Conservation (phyloP, 2,797 vertebrate genomes). For the Simalia tracyae region DNA sequence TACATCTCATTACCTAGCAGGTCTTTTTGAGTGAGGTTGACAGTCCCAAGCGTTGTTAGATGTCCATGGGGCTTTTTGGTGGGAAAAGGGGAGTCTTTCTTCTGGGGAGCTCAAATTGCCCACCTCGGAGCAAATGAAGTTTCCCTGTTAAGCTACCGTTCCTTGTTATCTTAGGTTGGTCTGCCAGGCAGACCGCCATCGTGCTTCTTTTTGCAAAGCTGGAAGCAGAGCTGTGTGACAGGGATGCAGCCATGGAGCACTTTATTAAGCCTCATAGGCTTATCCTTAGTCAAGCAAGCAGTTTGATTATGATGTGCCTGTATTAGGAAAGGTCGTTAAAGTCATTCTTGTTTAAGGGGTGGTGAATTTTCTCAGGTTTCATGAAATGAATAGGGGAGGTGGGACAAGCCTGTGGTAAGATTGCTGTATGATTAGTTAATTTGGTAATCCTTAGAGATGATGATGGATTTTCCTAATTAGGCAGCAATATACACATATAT, state of each 20-base stretch:
- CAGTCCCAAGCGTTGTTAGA: constrained; percentile 27
- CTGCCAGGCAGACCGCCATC: constrained; percentile 9
- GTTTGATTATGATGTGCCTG: background rate
- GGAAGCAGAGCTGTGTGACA: background rate
- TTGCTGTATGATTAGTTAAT: accelerated
- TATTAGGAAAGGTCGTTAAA: accelerated
- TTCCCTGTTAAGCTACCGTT: background rate
- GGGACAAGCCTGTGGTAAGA: background rate
- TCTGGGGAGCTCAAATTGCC: constrained; percentile 61
- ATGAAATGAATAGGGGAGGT: accelerated
- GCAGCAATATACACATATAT: background rate
- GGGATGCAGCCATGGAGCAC: background rate
- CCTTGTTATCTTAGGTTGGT: constrained; percentile 30
- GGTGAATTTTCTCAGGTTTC: accelerated
- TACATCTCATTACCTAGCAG: constrained; percentile 13
- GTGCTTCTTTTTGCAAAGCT: background rate
- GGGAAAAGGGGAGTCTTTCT: constrained; percentile 24
- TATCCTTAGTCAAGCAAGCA: background rate
- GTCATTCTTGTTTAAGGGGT: accelerated
- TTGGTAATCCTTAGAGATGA: accelerated
- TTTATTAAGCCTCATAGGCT: background rate
- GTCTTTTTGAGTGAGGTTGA: constrained; percentile 23
- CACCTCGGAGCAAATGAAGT: constrained; percentile 52
- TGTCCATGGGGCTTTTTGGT: constrained; percentile 40
- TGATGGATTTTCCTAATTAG: background rate